Base-by-base conservation (phyloP, 2,113 vertebrate genomes). In the Festucalex cinctus region DNA sequence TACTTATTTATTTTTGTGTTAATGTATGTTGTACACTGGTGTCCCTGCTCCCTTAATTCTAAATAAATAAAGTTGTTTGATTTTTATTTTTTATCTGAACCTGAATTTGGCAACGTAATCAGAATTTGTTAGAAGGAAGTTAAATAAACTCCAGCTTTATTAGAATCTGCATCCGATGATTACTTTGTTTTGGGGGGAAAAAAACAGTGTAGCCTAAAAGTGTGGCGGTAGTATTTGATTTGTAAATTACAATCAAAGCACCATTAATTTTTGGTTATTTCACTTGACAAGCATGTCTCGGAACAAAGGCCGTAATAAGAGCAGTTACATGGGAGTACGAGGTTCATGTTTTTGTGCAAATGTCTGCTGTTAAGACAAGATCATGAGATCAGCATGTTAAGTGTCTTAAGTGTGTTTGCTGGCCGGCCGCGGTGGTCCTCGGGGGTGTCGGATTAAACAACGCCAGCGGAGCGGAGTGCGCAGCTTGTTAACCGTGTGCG, bases 351-450 rank as follows among this genome's bases (percentile, higher is more conserved):
- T 57, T 69, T 59, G 56, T 60, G 54, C 17, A 56, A 51, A 66
- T 69, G 48, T 73, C 57, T 57, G 43, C 9, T 69, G 75, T 49
- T 66, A 63, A 81, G 73, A 71, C 44, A 65, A 73, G 51, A 81
- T 78, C 56, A 59, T 20, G 14, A 43, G 80, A 74, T 84, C 74
- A 57, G 44, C 68, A 78, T 83, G 76, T 53, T 78, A 59, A 60
- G 65, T 68, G 32, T 78, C 81, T 58, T 60, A 28, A 79, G 75
- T 74, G 78, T 60, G 75, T 74, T 82, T 57, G 54, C 54, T 9
- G 54, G 54, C 26, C 26, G 26, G 54, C 16, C 28, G 14, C 3
- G 26, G 14, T 57, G 9, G 59, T 83, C 73, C 77, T 73, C 61
- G 0, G 67, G 71, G 69, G 71, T 57, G 60, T 22, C 62, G 71